Evolutionary conservation across 2,797 vertebrate species (phyloP).

Genomic region (Clamator glandarius): DNA sequence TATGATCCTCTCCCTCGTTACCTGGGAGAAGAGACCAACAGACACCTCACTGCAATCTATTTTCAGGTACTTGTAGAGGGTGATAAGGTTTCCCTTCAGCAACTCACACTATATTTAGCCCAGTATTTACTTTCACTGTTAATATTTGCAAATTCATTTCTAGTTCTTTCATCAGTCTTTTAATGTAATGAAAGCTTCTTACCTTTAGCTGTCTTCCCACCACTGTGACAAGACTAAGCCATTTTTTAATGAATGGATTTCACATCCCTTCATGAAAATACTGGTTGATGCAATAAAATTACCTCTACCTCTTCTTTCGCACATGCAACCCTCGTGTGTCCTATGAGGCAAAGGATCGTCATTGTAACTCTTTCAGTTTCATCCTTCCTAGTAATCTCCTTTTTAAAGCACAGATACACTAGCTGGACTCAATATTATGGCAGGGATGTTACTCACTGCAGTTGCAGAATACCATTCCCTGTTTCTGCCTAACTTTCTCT

Average conservation of each 20-base stretch:
- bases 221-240: background rate
- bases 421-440: fast-evolving
- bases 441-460: background rate
- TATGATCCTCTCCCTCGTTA: no score
- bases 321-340: background rate
- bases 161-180: background rate
- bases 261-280: background rate
- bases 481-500: background rate
- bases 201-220: background rate
- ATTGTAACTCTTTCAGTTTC: background rate
- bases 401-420: background rate
- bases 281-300: background rate
- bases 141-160: background rate
- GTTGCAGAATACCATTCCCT: background rate
- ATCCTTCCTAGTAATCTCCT: background rate
- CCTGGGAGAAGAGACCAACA: no score
- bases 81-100: no score
- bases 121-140: background rate
- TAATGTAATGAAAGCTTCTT: background rate
- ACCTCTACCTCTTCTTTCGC: background rate
- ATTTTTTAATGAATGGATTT: background rate
- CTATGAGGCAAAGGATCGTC: background rate
- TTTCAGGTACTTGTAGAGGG: no score
- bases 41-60: no score
- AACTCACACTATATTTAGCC: background rate